phyloP scores from a whole-genome alignment of 2,113 vertebrate genomes.

The Toxotes chatareus region DNA sequence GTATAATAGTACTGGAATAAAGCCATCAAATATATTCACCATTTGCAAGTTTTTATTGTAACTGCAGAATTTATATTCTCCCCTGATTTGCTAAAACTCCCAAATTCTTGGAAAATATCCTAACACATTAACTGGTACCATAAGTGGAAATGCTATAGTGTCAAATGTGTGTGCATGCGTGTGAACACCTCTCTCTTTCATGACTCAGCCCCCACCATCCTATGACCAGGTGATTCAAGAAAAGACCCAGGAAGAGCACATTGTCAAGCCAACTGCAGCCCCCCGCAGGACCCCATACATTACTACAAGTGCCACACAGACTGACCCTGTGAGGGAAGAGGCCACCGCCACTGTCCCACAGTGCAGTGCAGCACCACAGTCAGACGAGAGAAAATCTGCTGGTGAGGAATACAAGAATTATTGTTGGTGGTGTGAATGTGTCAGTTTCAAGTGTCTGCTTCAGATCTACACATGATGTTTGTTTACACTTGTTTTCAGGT shows the following conservation, averaged over 20 bases:
- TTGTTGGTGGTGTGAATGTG: not conserved
- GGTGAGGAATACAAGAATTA: conserved; percentile 62
- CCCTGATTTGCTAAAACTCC: too few species aligned
- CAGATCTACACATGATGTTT: not conserved
- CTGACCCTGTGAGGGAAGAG: conserved; percentile 86
- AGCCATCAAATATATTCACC: too few species aligned
- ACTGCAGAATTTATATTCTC: too few species aligned
- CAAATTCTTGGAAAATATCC: not conserved
- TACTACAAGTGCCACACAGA: conserved; percentile 90
- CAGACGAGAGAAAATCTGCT: conserved; percentile 66
- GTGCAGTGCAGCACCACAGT: conserved; percentile 77
- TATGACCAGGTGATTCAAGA: conserved; percentile 97
- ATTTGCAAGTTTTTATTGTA: too few species aligned
- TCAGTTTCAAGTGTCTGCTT: not conserved
- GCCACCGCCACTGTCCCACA: conserved; percentile 73
- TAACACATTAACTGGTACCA: not conserved
- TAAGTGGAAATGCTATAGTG: not conserved
- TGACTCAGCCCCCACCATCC: conserved; percentile 91
- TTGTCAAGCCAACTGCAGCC: conserved; percentile 84
- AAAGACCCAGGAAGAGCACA: conserved; percentile 90
- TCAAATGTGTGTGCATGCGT: not conserved
- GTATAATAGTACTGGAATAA: too few species aligned
- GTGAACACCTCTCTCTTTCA: conserved; percentile 46
- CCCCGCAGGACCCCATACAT: conserved; percentile 80
- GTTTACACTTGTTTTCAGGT: conserved; percentile 62